Base-by-base conservation (phyloP, 2,797 vertebrate species). In the Sylvilagus floridanus region DNA sequence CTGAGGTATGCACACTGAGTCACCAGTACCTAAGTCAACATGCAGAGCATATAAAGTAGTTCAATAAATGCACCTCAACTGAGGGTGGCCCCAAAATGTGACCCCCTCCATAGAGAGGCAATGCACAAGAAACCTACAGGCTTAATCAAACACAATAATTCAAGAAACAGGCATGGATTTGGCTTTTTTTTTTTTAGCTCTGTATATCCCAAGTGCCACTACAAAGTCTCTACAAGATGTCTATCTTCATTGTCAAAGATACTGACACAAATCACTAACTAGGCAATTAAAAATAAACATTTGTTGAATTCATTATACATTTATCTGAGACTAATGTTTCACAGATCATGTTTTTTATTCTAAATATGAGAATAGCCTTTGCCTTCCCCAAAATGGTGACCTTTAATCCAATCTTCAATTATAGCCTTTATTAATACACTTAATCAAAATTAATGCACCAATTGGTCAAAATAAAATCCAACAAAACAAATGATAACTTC, bases 371-470 rank as follows among this genome's bases (percentile, higher is more conserved):
- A n/a, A 78, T 32, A 28, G 32, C 57, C 87, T 79, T 73, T 91
- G 76, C 88, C 84, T 91, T 88, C 63, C 65, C 63, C 66, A 81
- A 77, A 96, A 90, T 71, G 72, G 91, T 63, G 16, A 13, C 14
- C 26, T 65, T 73, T 88, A 91, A 73, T 87, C 54, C 42, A 77
- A 69, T 57, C 7, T 73, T 87, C 32, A 35, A 65, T 85, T 86
- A 47, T 88, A 66, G 62, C n/a, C 42, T 76, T 92, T 84, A 91
- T 32, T 65, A 90, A 87, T 82, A 91, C 82, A 26, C 57, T 35
- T 66, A 62, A 73, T 68, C 84, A 92, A 95, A 96, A 95, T 90
- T 65, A 96, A 93, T 87, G 82, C 93, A 92, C 96, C 66, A 37
- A 57, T 1, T 76, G 26, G 26, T 68, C 68, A 87, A 77, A 81